Percentiles rank a stretch among this genome's conserved stretches.
Evolutionary conservation across 2,888 invertebrate species (phyloP).

Genomic region (Ophion ventricosus): DNA sequence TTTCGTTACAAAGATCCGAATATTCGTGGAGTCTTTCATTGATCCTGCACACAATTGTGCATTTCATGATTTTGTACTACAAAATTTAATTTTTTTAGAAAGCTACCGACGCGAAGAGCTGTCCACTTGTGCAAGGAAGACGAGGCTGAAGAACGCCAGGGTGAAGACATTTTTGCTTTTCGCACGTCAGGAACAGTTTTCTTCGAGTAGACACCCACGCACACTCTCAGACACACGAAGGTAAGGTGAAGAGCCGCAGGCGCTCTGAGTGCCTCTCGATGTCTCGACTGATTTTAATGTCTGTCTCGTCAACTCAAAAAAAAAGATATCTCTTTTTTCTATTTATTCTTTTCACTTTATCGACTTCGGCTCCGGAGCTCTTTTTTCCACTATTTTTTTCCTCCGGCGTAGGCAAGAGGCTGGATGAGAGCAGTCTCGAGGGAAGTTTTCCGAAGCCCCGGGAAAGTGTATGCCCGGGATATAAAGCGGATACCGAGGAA

Average conservation of each 20-base stretch:
- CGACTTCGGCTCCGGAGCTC: slow-evolving; percentile 32
- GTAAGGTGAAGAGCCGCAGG: slow-evolving; percentile 36
- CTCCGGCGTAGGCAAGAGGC: slow-evolving; percentile 10
- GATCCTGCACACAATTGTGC: too few relatives aligned
- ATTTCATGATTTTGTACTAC: too few relatives aligned
- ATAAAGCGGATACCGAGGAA: slow-evolving; percentile 37
- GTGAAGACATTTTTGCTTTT: slow-evolving; percentile 34
- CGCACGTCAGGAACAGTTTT: slow-evolving; percentile 53
- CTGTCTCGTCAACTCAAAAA: slow-evolving; percentile 24
- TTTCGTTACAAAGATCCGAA: neutral
- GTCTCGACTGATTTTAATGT: slow-evolving; percentile 49
- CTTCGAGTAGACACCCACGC: slow-evolving; percentile 1
- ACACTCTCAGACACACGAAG: neutral
- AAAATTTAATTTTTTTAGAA: too few relatives aligned
- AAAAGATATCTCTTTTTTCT: slow-evolving; percentile 13
- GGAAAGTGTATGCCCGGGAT: slow-evolving; percentile 46
- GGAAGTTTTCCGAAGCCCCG: slow-evolving; percentile 60
- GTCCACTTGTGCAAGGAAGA: neutral
- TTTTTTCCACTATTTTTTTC: slow-evolving; percentile 28
- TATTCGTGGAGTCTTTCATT: too few relatives aligned
- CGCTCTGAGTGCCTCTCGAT: slow-evolving; percentile 31
- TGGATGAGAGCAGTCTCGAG: slow-evolving; percentile 52
- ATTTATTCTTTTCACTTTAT: slow-evolving; percentile 20
- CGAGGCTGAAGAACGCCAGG: neutral
- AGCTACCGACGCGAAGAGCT: neutral